Base-by-base conservation (phyloP, 1,140 invertebrate genomes). In the Patella vulgata region DNA sequence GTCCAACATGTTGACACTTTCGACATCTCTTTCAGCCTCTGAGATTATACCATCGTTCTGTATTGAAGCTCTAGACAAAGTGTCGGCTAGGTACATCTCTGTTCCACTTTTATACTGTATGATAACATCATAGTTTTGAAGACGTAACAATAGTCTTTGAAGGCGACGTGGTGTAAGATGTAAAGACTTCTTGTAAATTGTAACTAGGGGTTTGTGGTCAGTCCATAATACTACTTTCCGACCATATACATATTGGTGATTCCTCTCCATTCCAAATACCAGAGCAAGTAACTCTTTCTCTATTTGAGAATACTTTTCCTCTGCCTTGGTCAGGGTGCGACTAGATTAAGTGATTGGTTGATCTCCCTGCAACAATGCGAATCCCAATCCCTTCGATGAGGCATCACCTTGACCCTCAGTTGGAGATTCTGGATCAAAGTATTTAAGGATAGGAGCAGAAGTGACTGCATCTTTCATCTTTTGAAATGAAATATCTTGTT, bases 201-300 rank as follows among this genome's bases (percentile, higher is more conserved):
- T 28, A 31, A 60, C 68, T 5, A 73, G 50, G 0, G 63, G 65
- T 27, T 63, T 66, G 31, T 73, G 70, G 60, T 70, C 56, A 48
- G 33, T 55, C 21, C 53, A 42, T 12, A 73, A 47, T 17, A 60
- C 59, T 6, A 71, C 43, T 28, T 51, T 25, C 25, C 63, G 71
- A 1, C 82, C 83, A 74, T 84, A 82, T 11, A 82, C 66, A 65
- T 78, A 84, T 21, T 79, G 59, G 59, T 83, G 71, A 75, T 85
- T 86, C 44, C 79, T 75, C 25, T 81, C 57, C 47, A 55, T 62
- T 8, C 75, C 79, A 72, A 75, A 80, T 3, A 73, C 52, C 2
- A 86, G 77, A 40, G 79, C 79, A 28, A 81, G 65, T 12, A 79
- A 59, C 66, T 86, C 83, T 61, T 86, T 86, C 66, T 87, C 84